phyloP scores from a whole-genome alignment of 2,797 vertebrate species.

The Sternotherus odoratus region DNA sequence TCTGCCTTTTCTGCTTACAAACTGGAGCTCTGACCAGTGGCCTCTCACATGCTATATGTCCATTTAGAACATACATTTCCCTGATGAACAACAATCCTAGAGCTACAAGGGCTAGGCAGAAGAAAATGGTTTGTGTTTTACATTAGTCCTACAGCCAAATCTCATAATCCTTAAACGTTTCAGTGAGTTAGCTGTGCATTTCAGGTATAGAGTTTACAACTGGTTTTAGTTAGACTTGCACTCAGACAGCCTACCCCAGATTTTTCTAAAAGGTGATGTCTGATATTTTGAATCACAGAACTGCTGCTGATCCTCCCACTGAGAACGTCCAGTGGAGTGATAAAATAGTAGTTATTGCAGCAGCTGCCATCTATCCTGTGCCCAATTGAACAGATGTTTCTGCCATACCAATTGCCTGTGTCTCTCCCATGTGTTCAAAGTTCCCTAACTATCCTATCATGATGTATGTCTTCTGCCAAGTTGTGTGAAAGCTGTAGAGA shows the following conservation, averaged over 20 bases:
- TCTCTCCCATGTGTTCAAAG: background rate
- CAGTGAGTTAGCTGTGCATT: background rate
- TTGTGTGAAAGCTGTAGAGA: background rate
- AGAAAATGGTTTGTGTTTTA: background rate
- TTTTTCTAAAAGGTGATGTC: conserved; percentile 4
- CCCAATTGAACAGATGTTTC: background rate
- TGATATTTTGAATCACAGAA: background rate
- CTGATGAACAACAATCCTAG: background rate
- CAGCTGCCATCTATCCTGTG: background rate
- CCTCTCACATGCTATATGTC: background rate
- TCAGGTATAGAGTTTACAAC: background rate
- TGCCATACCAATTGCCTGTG: background rate
- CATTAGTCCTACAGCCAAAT: background rate
- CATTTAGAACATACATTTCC: background rate
- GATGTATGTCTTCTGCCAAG: conserved; percentile 5
- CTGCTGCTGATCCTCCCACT: conserved; percentile 6
- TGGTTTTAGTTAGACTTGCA: background rate
- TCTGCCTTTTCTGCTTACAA: background rate
- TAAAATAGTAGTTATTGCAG: background rate
- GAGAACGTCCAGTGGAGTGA: background rate
- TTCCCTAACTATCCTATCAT: conserved; percentile 18
- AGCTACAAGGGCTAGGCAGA: background rate
- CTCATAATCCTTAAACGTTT: conserved; percentile 11
- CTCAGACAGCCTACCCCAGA: background rate
- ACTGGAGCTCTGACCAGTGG: background rate